Percentiles rank a stretch among this genome's conserved stretches.
Conservation (phyloP, 2,888 invertebrate species). For the Nudaria mundana region DNA sequence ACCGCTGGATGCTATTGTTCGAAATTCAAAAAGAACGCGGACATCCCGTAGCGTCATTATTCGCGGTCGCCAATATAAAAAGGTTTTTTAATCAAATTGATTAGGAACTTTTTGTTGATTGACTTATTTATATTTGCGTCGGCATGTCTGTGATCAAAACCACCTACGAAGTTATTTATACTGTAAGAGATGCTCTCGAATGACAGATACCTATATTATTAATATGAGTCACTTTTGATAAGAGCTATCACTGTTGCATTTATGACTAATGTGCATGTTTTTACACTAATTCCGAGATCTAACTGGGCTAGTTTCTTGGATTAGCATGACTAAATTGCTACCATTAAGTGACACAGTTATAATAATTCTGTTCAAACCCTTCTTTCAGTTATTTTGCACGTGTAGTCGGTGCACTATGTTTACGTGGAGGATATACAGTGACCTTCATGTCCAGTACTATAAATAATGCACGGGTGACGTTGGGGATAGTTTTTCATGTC, state of each 20-base stretch:
- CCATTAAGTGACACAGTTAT: no score
- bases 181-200: background rate
- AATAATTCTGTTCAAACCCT: no score
- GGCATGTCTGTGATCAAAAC: conserved; percentile 24
- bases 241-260: no score
- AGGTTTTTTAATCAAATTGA: conserved; percentile 58
- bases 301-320: no score
- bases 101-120: conserved; percentile 48
- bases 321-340: no score
- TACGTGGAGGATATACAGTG: no score
- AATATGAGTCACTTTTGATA: no score
- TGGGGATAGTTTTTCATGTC: no score
- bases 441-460: background rate
- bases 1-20: conserved; percentile 70
- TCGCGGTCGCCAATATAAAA: conserved; percentile 70
- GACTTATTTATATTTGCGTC: conserved; percentile 33
- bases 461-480: no score
- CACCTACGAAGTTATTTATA: conserved; percentile 21
- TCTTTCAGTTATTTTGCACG: background rate
- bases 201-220: background rate
- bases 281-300: no score
- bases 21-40: conserved; percentile 67
- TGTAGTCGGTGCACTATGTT: background rate
- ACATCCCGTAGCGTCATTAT: conserved; percentile 71
- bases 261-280: no score